phyloP scores from a whole-genome alignment of 2,797 vertebrate genomes.

The Brachymystax lenok region DNA sequence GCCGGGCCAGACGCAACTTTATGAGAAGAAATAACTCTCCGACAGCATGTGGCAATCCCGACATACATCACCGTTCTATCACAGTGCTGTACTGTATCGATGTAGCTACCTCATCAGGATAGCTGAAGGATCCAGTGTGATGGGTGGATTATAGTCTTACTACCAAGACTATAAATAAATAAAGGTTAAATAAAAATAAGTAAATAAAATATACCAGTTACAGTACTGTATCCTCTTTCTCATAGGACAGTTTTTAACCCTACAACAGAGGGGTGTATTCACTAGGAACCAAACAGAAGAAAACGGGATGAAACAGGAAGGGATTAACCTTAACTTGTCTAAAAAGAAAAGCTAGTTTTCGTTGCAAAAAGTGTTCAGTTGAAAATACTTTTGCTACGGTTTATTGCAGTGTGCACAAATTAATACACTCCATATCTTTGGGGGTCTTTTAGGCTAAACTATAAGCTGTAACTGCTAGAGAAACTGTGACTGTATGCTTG shows the following conservation, averaged over 20 bases:
- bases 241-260: background rate
- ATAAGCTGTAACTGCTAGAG: no score
- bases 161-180: no score
- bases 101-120: background rate
- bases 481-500: no score
- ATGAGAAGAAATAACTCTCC: slow-evolving; percentile 26
- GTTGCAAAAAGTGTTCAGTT: no score
- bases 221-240: background rate
- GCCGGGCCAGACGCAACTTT: slow-evolving; percentile 8
- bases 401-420: no score
- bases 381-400: no score
- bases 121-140: background rate
- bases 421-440: no score
- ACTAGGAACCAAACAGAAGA: background rate
- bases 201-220: no score
- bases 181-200: no score
- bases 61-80: slow-evolving; percentile 30
- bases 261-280: background rate
- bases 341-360: background rate
- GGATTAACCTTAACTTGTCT: background rate
- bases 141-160: background rate
- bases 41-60: slow-evolving; percentile 30
- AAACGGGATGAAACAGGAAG: background rate
- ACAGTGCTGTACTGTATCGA: slow-evolving; percentile 1
- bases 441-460: no score